Base-by-base conservation (phyloP, 92 coral and sea anemone species). In the Phenganax stokvisi region DNA sequence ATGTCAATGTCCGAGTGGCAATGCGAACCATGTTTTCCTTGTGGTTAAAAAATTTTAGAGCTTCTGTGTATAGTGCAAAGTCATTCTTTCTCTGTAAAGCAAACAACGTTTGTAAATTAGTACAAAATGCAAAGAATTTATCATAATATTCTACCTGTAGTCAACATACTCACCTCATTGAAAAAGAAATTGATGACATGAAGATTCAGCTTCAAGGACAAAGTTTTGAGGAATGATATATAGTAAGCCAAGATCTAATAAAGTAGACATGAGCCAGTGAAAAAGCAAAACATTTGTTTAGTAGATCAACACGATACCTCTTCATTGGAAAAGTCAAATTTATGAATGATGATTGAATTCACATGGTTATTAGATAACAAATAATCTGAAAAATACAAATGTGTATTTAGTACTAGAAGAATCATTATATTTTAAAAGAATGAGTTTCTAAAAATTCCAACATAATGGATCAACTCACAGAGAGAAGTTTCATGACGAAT, bases 311-410 rank as follows among this genome's bases (percentile, higher is more conserved):
- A 56, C 15, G 72, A 59, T 87, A 94, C 98, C 98, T 94, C 98
- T 90, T 94, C 98, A 94, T 94, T 93, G 30, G 98, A 88, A 84
- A 93, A 93, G 84, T 93, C 98, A 88, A 91, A 93, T 84, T 93
- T 94, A 81, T 94, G 97, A 80, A 94, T 88, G 30, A 94, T 94
- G 30, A 94, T 94, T 13, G 97, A 84, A 76, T 94, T 94, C 47
- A 94, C 98, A 82, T 88, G 91, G 87, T 94, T 94, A 81, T 91
- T 94, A 37, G 98, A 94, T 51, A 94, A 80, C 79, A 94, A 85
- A 77, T 94, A 94, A 80, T 92, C 97, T 92, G 85, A 7, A 77
- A 53, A 64, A 72, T 37, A 55, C 6, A 6, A 47, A 57, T 27
- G 59, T 25, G 1, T 20, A 27, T 25, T 11, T 4, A 30, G 12